Base-by-base conservation (phyloP, 2,797 vertebrate species). In the Arnoldichthys spilopterus region DNA sequence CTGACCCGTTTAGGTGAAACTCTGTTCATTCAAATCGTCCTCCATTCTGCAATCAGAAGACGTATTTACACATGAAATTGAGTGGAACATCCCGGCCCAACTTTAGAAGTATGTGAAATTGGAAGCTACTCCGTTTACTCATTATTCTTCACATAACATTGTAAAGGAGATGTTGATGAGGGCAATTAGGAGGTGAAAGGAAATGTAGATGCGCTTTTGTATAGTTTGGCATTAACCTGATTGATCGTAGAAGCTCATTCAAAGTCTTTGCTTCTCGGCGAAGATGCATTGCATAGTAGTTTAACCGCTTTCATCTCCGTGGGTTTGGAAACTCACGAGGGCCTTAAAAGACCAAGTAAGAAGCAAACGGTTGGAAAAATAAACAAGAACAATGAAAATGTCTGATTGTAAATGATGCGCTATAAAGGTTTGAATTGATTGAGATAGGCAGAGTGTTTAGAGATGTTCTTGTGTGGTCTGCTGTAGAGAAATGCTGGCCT, bases 181-280 rank as follows among this genome's bases (percentile, higher is more conserved):
- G 30, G 58, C 77, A 77, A 85, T 85, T 85, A 80, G 53, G 43
- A 72, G 74, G 78, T 69, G 64, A 78, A 76, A 78, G 72, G 70
- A 32, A 71, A 83, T 72, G 30, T 74, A 37, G 70, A 74, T 37
- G 3, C 54, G 26, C 69, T 74, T 74, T 69, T 82, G 28, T 32
- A 24, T 16, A 13, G 32, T 45, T 81, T 83, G 76, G 67, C 75
- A 32, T 59, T 66, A 54, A 76, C 75, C 62, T 72, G 12, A 26
- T 54, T 67, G 32, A 80, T 78, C 63, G 11, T 69, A 67, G 72
- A 79, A 75, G 24, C 72, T 68, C 13, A 22, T 67, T 53, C 15
- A 53, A 64, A 62, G 12, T 43, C 26, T n/a, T 22, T 30, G 32
- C 30, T 70, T 13, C 22, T 45, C 62, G 13, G 20, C 16, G 12